Evolutionary conservation across 1,140 invertebrate genomes (phyloP).

Genomic region (Brachystomella parvula): DNA sequence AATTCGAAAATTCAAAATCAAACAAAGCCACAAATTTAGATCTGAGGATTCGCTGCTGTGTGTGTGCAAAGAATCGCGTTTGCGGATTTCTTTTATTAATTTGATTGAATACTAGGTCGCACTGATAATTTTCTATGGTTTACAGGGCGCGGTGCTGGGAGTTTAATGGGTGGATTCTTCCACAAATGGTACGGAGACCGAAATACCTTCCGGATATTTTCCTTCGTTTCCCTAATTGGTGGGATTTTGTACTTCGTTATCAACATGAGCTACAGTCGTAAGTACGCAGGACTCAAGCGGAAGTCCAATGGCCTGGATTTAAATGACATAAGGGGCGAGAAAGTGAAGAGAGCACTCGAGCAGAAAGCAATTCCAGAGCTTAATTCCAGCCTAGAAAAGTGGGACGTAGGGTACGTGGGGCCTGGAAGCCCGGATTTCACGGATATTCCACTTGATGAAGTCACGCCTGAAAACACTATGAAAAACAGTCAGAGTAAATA

Average conservation of each 20-base stretch:
- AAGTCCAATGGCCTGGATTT: slow-evolving; percentile 25
- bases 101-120: not conserved
- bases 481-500: no score
- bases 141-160: slow-evolving; percentile 66
- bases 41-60: not conserved
- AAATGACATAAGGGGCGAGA: slow-evolving; percentile 5
- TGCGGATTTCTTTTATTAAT: no score
- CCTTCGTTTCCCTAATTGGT: slow-evolving; percentile 52
- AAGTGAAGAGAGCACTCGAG: not conserved
- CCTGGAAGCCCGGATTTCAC: slow-evolving; percentile 26
- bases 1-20: not conserved
- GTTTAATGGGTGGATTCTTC: slow-evolving; percentile 64
- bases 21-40: not conserved
- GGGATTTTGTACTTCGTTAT: slow-evolving; percentile 62
- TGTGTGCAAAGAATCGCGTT: not conserved
- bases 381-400: not conserved
- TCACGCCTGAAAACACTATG: not conserved
- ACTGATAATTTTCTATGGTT: slow-evolving; percentile 15
- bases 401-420: slow-evolving; percentile 21
- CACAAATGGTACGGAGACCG: slow-evolving; percentile 65
- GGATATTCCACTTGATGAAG: slow-evolving; percentile 35
- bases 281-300: slow-evolving; percentile 37
- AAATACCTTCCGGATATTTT: slow-evolving; percentile 63
- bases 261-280: slow-evolving; percentile 56
- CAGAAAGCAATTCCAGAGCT: not conserved